These are phyloP conservation scores for Rhombomys opimus DNA, from an alignment of 2,113 vertebrate species.

Conservation along the genomic window DNA sequence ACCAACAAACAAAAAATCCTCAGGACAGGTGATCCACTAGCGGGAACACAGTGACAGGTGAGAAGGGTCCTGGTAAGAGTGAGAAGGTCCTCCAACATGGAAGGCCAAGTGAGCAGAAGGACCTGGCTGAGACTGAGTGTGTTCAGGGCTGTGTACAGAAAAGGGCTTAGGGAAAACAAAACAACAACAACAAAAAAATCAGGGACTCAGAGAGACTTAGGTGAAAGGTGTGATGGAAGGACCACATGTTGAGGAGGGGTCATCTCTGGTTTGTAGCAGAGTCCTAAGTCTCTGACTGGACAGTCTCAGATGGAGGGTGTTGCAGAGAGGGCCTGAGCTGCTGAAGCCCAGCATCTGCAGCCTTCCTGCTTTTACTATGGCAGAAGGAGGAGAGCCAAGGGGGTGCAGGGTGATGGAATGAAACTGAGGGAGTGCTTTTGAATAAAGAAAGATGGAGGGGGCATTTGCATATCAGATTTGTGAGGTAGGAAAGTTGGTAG, in stretches of 20 bases:
- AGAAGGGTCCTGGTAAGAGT: neutral
- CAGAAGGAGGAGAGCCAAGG: neutral
- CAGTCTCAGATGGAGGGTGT: accelerated
- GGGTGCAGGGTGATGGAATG: neutral
- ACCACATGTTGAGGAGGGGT: neutral
- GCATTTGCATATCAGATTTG: neutral
- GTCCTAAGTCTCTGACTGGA: neutral
- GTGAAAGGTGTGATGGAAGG: neutral
- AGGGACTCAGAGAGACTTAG: neutral
- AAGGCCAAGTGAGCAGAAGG: neutral
- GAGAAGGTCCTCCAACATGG: neutral
- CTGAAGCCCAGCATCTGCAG: no score
- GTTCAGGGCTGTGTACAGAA: neutral
- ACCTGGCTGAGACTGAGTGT: neutral
- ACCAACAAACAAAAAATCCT: neutral
- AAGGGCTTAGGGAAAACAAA: neutral
- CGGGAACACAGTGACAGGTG: neutral
- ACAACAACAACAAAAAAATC: neutral
- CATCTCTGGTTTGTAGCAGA: neutral
- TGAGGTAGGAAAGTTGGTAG: neutral
- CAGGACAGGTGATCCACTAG: neutral
- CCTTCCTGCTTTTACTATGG: neutral
- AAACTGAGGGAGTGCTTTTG: neutral
- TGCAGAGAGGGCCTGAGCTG: neutral
- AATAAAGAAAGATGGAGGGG: neutral